These are phyloP conservation scores for Botia almorhae DNA, from an alignment of 2,797 vertebrate species.

Conservation along the genomic window DNA sequence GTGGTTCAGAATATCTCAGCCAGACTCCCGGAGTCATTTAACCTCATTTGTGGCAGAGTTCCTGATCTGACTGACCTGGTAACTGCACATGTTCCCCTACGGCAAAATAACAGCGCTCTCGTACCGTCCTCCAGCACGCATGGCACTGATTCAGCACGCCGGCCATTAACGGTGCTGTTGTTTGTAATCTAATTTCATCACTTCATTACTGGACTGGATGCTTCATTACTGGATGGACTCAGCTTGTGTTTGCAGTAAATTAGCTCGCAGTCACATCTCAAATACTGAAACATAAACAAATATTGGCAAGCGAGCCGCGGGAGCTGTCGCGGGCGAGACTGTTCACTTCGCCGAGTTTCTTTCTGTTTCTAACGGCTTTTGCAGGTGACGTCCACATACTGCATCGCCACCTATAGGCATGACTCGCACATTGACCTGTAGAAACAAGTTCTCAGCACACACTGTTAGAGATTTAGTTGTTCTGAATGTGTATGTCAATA, in stretches of 20 bases:
- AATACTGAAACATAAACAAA: conserved; percentile 66
- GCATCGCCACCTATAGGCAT: no score
- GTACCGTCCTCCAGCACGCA: conserved; percentile 55
- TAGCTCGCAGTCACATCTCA: conserved; percentile 56
- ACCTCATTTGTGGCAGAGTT: conserved; percentile 61
- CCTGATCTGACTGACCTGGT: conserved; percentile 60
- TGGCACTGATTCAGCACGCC: conserved; percentile 70
- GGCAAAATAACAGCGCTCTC: conserved; percentile 58
- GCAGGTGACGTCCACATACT: neutral
- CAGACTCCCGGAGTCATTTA: conserved; percentile 63
- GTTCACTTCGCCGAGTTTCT: neutral
- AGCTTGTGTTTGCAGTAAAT: conserved; percentile 64
- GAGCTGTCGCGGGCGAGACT: neutral
- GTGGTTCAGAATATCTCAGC: conserved; percentile 47
- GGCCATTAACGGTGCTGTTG: conserved; percentile 61
- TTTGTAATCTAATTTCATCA: conserved; percentile 52
- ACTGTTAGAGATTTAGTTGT: conserved; percentile 21
- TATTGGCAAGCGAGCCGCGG: conserved; percentile 60
- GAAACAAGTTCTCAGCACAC: conserved; percentile 6
- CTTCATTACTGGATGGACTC: conserved; percentile 46
- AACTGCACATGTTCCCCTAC: conserved; percentile 67
- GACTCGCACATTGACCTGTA: neutral
- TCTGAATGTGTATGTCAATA: conserved; percentile 57
- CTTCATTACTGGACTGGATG: conserved; percentile 49
- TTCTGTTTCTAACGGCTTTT: neutral